Evolutionary conservation across 2,888 invertebrate genomes (phyloP).

Genomic region (Muschampia plurimacula): DNA sequence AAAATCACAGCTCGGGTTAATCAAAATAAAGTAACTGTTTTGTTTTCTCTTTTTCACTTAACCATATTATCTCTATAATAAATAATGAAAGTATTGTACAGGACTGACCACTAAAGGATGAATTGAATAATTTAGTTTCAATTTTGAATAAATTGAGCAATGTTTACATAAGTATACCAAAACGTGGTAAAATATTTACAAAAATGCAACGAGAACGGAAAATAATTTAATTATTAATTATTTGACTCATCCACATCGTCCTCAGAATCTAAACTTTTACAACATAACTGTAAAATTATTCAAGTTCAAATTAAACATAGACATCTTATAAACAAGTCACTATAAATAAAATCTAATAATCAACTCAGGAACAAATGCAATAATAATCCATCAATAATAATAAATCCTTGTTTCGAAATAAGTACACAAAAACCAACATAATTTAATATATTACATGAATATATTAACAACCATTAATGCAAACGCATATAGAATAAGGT

Average conservation of each 20-base stretch:
- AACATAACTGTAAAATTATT: conserved; percentile 74
- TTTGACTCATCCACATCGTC: conserved; percentile 63
- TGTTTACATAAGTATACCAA: conserved; percentile 42
- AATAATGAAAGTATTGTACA: conserved; percentile 83
- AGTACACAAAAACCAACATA: conserved; percentile 75
- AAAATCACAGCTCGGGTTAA: conserved; percentile 86
- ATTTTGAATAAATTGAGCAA: conserved; percentile 52
- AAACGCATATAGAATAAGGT: conserved; percentile 76
- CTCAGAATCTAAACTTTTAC: conserved; percentile 63
- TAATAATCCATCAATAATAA: conserved; percentile 82
- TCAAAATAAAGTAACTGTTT: conserved; percentile 80
- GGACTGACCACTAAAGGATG: conserved; percentile 70
- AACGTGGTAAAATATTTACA: conserved; percentile 57
- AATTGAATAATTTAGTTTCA: conserved; percentile 35
- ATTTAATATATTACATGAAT: conserved; percentile 79
- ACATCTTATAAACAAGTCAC: conserved; percentile 73
- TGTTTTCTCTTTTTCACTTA: conserved; percentile 73
- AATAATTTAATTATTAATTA: conserved; percentile 29
- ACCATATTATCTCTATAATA: conserved; percentile 73
- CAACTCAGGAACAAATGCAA: conserved; percentile 86
- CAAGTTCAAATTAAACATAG: conserved; percentile 72
- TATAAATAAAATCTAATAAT: conserved; percentile 82
- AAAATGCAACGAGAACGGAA: conserved; percentile 35
- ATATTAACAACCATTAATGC: conserved; percentile 81
- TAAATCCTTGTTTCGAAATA: conserved; percentile 69